Conservation (phyloP, 2,888 invertebrate genomes). For the Cataglyphis rosenhaueri region DNA sequence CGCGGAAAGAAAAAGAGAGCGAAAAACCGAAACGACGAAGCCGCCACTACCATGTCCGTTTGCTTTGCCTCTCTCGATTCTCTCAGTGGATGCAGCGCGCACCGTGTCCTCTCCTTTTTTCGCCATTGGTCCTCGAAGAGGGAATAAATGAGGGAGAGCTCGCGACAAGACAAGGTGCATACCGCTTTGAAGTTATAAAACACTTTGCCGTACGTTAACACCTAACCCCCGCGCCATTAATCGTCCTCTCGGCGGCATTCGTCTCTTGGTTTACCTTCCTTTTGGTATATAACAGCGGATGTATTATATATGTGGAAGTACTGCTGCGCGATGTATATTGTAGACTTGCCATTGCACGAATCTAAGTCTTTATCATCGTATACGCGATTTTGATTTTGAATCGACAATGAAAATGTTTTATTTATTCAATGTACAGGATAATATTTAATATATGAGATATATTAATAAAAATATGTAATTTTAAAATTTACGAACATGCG, state of each 20-base stretch:
- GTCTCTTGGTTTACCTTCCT: slow-evolving; percentile 47
- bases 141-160: slow-evolving; percentile 71
- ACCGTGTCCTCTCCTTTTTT: slow-evolving; percentile 48
- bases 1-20: slow-evolving; percentile 1
- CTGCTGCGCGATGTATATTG: neutral
- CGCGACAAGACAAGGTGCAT: slow-evolving; percentile 74
- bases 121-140: slow-evolving; percentile 67
- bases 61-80: slow-evolving; percentile 24
- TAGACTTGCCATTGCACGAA: neutral
- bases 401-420: neutral
- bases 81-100: slow-evolving; percentile 2
- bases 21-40: slow-evolving; percentile 7
- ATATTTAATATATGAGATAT: neutral
- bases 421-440: neutral
- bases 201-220: slow-evolving; percentile 77
- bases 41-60: slow-evolving; percentile 21
- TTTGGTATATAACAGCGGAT: slow-evolving; percentile 60
- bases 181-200: slow-evolving; percentile 77
- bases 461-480: neutral
- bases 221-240: slow-evolving; percentile 74
- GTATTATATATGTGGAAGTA: slow-evolving; percentile 23
- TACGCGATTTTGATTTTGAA: neutral
- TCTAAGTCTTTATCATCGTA: neutral
- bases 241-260: slow-evolving; percentile 61
- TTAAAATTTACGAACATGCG: neutral